phyloP scores from a whole-genome alignment of 1,140 invertebrate species.

The Triops longicaudatus region DNA sequence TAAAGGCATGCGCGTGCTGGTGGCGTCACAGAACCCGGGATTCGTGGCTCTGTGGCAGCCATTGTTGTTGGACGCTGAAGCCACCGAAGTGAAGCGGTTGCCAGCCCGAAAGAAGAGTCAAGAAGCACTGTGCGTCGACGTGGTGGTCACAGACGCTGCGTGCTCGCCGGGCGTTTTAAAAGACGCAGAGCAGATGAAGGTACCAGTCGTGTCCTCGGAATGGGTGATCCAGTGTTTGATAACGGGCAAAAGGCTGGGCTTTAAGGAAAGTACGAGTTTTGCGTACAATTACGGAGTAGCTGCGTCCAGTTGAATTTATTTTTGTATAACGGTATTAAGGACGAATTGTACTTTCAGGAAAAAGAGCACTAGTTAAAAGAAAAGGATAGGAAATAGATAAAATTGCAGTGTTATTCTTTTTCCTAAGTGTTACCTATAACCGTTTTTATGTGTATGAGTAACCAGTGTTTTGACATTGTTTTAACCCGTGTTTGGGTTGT shows the following conservation, averaged over 20 bases:
- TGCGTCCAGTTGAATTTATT: no score
- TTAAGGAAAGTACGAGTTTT: neutral
- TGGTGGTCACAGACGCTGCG: slow-evolving; percentile 19
- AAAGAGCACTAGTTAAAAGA: no score
- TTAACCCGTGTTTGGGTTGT: no score
- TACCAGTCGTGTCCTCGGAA: slow-evolving; percentile 21
- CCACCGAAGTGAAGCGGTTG: slow-evolving; percentile 5
- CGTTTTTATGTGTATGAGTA: no score
- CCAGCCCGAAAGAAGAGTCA: slow-evolving; percentile 6
- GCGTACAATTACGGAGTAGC: neutral
- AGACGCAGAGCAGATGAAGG: neutral
- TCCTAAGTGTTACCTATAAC: no score
- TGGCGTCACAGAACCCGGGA: neutral
- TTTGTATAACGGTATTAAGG: no score
- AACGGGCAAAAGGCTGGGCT: slow-evolving; percentile 13
- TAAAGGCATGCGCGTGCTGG: slow-evolving; percentile 2
- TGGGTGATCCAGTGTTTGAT: slow-evolving; percentile 28
- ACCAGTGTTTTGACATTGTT: no score
- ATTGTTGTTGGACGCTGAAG: slow-evolving; percentile 21
- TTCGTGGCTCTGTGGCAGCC: slow-evolving; percentile 27
- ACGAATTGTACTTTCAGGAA: no score
- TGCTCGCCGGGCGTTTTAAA: slow-evolving; percentile 14
- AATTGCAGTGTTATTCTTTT: no score
- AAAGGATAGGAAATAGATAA: no score
- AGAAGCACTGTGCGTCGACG: slow-evolving; percentile 16